Base-by-base conservation (phyloP, 2,888 invertebrate species). In the Adelphocoris suturalis region DNA sequence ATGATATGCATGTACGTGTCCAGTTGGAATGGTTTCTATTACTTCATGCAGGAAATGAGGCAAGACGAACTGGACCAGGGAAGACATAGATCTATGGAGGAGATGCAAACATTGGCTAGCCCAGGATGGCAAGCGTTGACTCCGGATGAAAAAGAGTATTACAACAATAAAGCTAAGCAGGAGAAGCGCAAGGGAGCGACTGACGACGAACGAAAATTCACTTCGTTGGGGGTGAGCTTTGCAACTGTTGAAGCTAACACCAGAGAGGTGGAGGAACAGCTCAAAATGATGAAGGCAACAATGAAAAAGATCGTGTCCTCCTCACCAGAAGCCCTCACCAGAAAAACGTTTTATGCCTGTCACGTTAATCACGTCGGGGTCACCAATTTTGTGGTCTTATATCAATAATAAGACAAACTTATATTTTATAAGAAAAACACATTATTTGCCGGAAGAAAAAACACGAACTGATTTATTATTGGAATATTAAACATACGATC, bases 311-410 rank as follows among this genome's bases (percentile, higher is more conserved):
- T 23, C 52, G 68, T 68, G 19, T 68, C 68, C 23, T 68, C 68
- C 12, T 23, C 23, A 23, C 23, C 68, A 13, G 61, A 57, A 57
- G 82, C 52, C 12, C 52, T 82, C 0, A 19, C 5, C 4, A 47
- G 23, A 11, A 82, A 82, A 23, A 48, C 48, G 52, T 82, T 82
- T 19, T 88, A 78, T 27, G 12, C 78, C 37, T 76, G 78, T 28
- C 88, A 88, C 48, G 88, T 88, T 3, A 88, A 88, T 23, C 27
- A 88, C 23, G n/a, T n/a, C n/a, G n/a, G n/a, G n/a, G n/a, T n/a
- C n/a, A n/a, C n/a, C n/a, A n/a, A n/a, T n/a, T n/a, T n/a, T n/a
- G n/a, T n/a, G n/a, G n/a, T n/a, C n/a, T n/a, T n/a, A n/a, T n/a
- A n/a, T n/a, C n/a, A n/a, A n/a, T n/a, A n/a, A n/a, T n/a, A n/a